Evolutionary conservation across 2,797 vertebrate species (phyloP), one percentile per base, ranked within the genome.

Genomic region (Pitangus sulphuratus): DNA sequence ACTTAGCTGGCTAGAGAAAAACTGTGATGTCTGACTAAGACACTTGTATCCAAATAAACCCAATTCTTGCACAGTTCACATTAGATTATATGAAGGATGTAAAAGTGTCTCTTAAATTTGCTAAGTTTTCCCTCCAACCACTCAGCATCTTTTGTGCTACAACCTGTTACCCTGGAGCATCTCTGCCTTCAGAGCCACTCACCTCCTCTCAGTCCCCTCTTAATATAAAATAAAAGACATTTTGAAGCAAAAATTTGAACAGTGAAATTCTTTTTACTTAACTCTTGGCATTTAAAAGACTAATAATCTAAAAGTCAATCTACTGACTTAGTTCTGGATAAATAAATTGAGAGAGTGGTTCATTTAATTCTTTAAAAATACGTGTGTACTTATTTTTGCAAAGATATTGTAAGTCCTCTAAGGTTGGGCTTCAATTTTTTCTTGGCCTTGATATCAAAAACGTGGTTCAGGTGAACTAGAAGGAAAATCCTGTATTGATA

Each of bases 121-220:
- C 26, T 58, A 20, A 65, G 17, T 44, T 90, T 77, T 80, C 21
- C 21, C 37, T 62, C 44, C 61, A 81, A 14, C 9, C 12, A 13
- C 45, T 79, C 42, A 69, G n/a, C 30, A 72, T 12, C 18, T 65
- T 84, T 60, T 61, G 8, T 10, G 1, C 16, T 84, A 64, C 19
- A 85, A 2, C 3, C 19, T 1, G 1, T 57, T 47, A 57, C 11
- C 7, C 25, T 40, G 31, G 44, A 80, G 57, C 10, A 57, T 39
- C 16, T 75, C 37, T 89, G 42, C 47, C 18, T 17, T 83, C 25
- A 69, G n/a, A 92, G 17, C 22, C 0, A 0, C 33, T 71, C 31
- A 33, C 26, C 11, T 48, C 11, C 0, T 51, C 24, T 56, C n/a
- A 72, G 33, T 35, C 15, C 6, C 0, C 8, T 5, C 6, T 71